Percentiles rank a stretch among this genome's conserved stretches.
Evolutionary conservation across 1,140 invertebrate genomes (phyloP).

Genomic region (Euschistus heros): DNA sequence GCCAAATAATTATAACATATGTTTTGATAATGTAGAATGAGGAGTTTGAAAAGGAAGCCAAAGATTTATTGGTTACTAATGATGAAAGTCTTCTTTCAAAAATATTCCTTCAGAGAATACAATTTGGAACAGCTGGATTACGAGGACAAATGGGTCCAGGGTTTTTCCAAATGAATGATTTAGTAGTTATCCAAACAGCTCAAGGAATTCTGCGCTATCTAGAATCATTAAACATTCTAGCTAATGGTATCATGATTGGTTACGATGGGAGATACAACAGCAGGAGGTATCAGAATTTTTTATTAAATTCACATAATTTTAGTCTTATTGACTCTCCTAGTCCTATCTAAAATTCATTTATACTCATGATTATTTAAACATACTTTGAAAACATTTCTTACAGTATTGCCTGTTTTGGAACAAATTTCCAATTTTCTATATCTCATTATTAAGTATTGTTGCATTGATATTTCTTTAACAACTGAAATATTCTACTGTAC

Average conservation of each 20-base stretch:
- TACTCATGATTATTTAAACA: too few species aligned
- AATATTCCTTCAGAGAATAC: slow-evolving; percentile 53
- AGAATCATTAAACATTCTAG: slow-evolving; percentile 40
- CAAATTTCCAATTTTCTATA: too few species aligned
- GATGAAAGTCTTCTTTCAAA: slow-evolving; percentile 28
- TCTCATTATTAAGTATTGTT: too few species aligned
- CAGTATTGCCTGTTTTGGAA: too few species aligned
- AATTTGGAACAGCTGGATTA: slow-evolving; percentile 85
- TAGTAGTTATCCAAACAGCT: slow-evolving; percentile 91
- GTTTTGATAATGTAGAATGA: not conserved
- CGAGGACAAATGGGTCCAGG: slow-evolving; percentile 86
- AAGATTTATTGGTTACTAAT: not conserved
- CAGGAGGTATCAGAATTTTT: slow-evolving; percentile 49
- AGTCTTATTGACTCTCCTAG: too few species aligned
- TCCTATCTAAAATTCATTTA: too few species aligned
- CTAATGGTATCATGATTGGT: slow-evolving; percentile 74
- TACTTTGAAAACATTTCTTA: too few species aligned
- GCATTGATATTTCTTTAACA: too few species aligned
- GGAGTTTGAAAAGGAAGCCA: not conserved
- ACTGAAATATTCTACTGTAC: too few species aligned
- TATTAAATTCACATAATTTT: not conserved
- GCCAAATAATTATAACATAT: not conserved
- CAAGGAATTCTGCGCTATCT: slow-evolving; percentile 84
- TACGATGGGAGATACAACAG: slow-evolving; percentile 94
- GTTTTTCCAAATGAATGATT: slow-evolving; percentile 90